Evolutionary conservation across 2,113 vertebrate genomes (phyloP).

Genomic region (Triplophysa siluroides): DNA sequence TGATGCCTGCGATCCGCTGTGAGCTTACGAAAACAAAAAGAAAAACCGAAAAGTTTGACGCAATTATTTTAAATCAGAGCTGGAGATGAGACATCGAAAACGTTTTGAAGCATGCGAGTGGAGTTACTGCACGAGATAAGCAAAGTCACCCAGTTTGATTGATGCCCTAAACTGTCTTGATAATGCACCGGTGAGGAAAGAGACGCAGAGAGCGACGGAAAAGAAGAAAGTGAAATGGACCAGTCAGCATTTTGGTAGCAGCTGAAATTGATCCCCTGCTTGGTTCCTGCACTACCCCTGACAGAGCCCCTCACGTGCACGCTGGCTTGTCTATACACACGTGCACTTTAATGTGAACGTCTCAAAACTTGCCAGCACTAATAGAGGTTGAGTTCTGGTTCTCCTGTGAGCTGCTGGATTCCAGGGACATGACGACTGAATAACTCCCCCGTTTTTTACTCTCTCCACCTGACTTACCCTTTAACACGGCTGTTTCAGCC

Average conservation of each 20-base stretch:
- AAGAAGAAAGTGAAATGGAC: not conserved
- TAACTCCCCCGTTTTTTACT: not conserved
- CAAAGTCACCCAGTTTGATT: conserved; percentile 39
- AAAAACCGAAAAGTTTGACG: not conserved
- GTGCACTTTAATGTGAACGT: conserved; percentile 14
- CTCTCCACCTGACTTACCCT: conserved; percentile 29
- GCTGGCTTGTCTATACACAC: conserved; percentile 18
- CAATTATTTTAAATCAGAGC: conserved; percentile 45
- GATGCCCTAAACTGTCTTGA: conserved; percentile 45
- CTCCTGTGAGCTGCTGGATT: conserved; percentile 42
- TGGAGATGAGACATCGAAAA: conserved; percentile 17
- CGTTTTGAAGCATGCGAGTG: conserved; percentile 32
- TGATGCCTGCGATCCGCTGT: conserved; percentile 33
- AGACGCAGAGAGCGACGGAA: not conserved
- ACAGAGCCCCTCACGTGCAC: conserved; percentile 57
- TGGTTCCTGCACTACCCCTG: conserved; percentile 53
- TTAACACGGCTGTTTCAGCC: not conserved
- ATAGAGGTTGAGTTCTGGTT: conserved; percentile 43
- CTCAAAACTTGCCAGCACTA: conserved; percentile 20
- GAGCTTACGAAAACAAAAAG: conserved; percentile 7
- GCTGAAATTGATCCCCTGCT: conserved; percentile 67
- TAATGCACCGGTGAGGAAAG: conserved; percentile 33
- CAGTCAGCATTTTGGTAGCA: conserved; percentile 60
- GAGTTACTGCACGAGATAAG: conserved; percentile 31
- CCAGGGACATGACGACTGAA: conserved; percentile 51